These are phyloP conservation scores for Hipparchia sbordonii DNA, from an alignment of 2,888 invertebrate genomes.

Conservation along the genomic window DNA sequence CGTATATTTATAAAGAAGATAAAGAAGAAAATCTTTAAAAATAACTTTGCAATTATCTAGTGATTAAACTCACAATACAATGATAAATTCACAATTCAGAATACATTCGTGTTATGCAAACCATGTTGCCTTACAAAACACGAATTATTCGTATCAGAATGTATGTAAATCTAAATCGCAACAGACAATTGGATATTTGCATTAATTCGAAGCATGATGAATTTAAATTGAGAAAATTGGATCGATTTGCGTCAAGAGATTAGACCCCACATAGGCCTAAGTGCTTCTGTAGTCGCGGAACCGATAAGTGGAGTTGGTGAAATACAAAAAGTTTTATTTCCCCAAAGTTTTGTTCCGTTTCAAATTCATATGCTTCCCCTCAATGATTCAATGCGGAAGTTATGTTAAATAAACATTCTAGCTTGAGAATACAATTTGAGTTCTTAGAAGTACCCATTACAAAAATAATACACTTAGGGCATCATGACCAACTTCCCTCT, in stretches of 20 bases:
- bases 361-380: constrained; percentile 39
- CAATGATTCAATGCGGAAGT: constrained; percentile 38
- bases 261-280: constrained; percentile 25
- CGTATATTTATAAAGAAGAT: too few species aligned
- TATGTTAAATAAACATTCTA: constrained; percentile 25
- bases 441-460: background rate
- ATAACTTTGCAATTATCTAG: too few species aligned
- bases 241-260: constrained; percentile 28
- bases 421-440: constrained; percentile 18
- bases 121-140: background rate
- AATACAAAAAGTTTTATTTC: constrained; percentile 44
- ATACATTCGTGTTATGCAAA: background rate
- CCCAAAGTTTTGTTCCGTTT: constrained; percentile 41
- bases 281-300: constrained; percentile 35
- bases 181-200: background rate
- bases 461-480: background rate
- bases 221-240: constrained; percentile 19
- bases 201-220: background rate
- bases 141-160: background rate
- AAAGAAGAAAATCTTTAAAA: too few species aligned
- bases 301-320: constrained; percentile 43
- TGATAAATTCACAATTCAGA: background rate
- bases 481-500: constrained; percentile 3
- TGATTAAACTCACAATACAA: too few species aligned
- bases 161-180: background rate